Conservation (phyloP, 1,140 invertebrate genomes). For the Hypsibius dujardini region DNA sequence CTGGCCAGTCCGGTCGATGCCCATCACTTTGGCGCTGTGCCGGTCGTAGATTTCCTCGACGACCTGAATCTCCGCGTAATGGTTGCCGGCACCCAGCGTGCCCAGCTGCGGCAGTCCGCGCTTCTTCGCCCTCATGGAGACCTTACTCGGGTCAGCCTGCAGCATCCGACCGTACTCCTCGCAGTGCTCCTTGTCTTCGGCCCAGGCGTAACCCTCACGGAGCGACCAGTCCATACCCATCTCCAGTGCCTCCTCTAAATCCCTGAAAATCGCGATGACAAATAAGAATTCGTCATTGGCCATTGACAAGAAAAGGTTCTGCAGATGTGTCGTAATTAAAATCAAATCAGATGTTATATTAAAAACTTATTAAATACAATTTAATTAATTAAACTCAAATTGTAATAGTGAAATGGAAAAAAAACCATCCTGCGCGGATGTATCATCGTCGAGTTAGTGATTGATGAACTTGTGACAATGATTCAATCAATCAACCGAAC, state of each 20-base stretch:
- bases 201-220: conserved; percentile 95
- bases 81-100: conserved; percentile 94
- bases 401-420: no score
- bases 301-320: no score
- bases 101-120: conserved; percentile 87
- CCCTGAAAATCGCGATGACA: no score
- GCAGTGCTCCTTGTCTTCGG: conserved; percentile 98
- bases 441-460: no score
- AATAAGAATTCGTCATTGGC: no score
- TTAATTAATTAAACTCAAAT: no score
- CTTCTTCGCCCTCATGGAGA: conserved; percentile 80
- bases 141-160: conserved; percentile 94
- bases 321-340: no score
- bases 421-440: no score
- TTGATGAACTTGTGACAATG: no score
- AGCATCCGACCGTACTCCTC: conserved; percentile 98
- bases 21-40: conserved; percentile 94
- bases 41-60: conserved; percentile 98
- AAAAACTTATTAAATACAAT: no score
- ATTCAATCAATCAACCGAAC: no score
- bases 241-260: conserved; percentile 93
- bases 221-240: conserved; percentile 99
- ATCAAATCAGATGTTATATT: no score
- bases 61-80: conserved; percentile 95
- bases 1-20: conserved; percentile 85